Evolutionary conservation across 2,888 invertebrate genomes (phyloP).

Genomic region (Aleiodes testaceus): DNA sequence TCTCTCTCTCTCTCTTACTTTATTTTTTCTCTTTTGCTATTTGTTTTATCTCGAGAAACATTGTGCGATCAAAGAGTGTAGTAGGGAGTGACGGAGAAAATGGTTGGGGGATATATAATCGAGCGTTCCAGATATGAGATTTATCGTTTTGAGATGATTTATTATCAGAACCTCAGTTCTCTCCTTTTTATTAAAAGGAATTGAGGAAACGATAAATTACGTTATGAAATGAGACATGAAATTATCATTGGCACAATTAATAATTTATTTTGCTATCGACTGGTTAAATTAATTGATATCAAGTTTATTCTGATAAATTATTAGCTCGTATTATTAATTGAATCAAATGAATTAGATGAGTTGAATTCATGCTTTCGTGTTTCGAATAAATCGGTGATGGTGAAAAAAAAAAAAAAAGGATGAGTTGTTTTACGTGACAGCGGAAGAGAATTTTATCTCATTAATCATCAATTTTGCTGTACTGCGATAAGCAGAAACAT

Average conservation of each 20-base stretch:
- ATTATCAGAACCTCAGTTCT: conserved; percentile 7
- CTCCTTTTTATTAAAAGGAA: conserved; percentile 10
- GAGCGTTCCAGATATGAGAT: conserved; percentile 28
- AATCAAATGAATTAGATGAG: background rate
- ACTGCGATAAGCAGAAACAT: background rate
- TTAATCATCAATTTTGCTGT: conserved; percentile 7
- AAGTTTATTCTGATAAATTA: background rate
- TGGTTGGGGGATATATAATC: conserved; percentile 19
- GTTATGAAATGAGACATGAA: conserved; percentile 32
- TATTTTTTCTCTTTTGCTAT: background rate
- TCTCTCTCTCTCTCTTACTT: conserved; percentile 7
- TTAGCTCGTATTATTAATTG: conserved; percentile 8
- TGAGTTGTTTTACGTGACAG: conserved; percentile 3
- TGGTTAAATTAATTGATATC: conserved; percentile 26
- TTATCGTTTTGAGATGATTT: conserved; percentile 22
- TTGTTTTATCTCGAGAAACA: conserved; percentile 11
- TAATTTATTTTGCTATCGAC: background rate
- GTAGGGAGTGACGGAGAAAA: conserved; percentile 1
- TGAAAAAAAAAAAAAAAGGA: background rate
- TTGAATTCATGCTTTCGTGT: too few species aligned
- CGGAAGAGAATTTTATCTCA: conserved; percentile 20
- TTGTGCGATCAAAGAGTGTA: conserved; percentile 20
- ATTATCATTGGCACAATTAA: conserved; percentile 19
- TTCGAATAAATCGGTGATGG: background rate
- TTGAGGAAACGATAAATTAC: conserved; percentile 22